Conservation (phyloP, 2,797 vertebrate genomes). For the Leptodactylus fallax region DNA sequence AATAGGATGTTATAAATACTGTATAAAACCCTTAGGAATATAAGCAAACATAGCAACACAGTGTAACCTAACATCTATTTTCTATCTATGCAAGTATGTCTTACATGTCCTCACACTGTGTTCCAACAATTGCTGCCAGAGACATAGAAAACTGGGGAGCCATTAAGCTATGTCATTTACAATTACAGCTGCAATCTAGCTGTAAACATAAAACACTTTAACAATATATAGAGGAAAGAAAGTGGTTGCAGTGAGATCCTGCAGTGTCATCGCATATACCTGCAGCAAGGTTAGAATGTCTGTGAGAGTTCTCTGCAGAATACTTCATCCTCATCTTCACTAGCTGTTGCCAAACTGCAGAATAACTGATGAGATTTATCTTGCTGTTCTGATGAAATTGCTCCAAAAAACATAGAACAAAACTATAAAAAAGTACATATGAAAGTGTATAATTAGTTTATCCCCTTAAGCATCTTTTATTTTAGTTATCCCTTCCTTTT, state of each 20-base stretch:
- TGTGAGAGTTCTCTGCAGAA: conserved; percentile 24
- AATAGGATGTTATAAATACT: background rate
- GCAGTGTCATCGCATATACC: background rate
- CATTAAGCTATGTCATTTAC: background rate
- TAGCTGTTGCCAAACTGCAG: conserved; percentile 79
- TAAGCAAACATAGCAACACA: background rate
- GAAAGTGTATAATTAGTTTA: background rate
- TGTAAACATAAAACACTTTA: background rate
- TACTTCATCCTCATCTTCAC: conserved; percentile 80
- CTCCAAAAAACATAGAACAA: conserved; percentile 86
- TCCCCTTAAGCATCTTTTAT: too few species aligned
- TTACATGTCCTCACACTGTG: background rate
- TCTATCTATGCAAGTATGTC: background rate
- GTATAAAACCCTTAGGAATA: background rate
- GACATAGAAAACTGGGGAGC: background rate
- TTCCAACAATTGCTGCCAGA: too few species aligned
- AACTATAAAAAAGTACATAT: conserved; percentile 74
- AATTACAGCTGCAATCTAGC: background rate
- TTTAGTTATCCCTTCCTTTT: too few species aligned
- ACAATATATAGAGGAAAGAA: background rate
- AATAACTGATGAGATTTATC: conserved; percentile 43
- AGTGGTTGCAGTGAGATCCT: background rate
- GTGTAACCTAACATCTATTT: background rate
- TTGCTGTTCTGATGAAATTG: conserved; percentile 73
- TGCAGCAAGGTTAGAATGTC: conserved; percentile 39